Evolutionary conservation across 2,113 vertebrate species (phyloP).

Genomic region (Emydocephalus ijimae): DNA sequence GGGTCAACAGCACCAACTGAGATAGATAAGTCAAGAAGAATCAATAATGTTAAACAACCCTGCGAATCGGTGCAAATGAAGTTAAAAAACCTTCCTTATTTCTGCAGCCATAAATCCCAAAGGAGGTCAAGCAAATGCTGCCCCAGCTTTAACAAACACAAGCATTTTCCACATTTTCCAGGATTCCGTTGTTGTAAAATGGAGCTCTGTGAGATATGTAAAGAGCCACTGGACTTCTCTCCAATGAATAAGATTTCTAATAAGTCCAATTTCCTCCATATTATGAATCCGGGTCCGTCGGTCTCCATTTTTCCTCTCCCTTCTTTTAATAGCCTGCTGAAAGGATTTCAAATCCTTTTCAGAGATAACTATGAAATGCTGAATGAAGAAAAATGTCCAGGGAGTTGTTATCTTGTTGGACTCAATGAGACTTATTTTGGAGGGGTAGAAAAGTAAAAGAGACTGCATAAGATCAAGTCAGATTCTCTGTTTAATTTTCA

Average conservation of each 20-base stretch:
- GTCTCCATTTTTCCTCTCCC: neutral
- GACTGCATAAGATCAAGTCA: neutral
- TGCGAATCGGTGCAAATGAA: constrained; percentile 52
- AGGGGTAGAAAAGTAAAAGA: neutral
- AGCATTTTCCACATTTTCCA: constrained; percentile 7
- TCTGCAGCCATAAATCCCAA: constrained; percentile 21
- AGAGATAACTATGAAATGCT: neutral
- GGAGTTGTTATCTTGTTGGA: neutral
- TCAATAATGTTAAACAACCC: constrained; percentile 66
- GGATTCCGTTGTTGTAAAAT: neutral
- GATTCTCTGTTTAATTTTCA: too few species aligned
- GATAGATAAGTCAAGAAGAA: constrained; percentile 55
- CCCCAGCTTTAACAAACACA: neutral
- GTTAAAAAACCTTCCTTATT: neutral
- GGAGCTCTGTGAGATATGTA: neutral
- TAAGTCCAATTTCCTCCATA: neutral
- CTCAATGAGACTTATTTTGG: neutral
- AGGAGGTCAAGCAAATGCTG: constrained; percentile 23
- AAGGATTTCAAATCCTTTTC: neutral
- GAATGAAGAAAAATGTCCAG: neutral
- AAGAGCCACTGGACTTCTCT: neutral
- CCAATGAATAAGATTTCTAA: constrained; percentile 25
- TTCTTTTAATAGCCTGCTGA: neutral
- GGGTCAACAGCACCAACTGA: constrained; percentile 61
- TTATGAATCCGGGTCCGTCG: neutral